Base-by-base conservation (phyloP, 2,113 vertebrate species). In the Piprites chloris region DNA sequence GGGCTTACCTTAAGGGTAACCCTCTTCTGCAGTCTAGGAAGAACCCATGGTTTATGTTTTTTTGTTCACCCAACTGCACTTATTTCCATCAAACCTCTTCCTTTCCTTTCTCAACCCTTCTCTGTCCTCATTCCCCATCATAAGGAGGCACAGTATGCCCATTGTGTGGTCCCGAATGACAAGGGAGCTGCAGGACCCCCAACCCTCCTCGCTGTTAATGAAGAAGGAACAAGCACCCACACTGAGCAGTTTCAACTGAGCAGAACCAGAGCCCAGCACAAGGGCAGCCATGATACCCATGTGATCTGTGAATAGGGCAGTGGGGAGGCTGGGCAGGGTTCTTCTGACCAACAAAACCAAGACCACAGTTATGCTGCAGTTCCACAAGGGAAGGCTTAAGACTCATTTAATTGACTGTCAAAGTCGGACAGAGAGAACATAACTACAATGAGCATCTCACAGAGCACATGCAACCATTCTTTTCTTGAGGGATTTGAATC, bases 401-500 rank as follows among this genome's bases (percentile, higher is more conserved):
- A 30, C 6, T 77, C 28, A 39, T 42, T 19, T 73, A 73, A 68
- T 91, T 42, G 73, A 53, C 68, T 4, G 0, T 66, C 53, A 68
- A 84, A 92, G 62, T 27, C 41, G 65, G 59, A 55, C 9, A 84
- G 8, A 62, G 39, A 90, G 41, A 83, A 58, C 15, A 12, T 13
- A 87, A 67, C 76, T 72, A 49, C 20, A 56, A 17, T 39, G 87
- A 68, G 44, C 1, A 0, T 58, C 69, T 72, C 69, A 50, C 0
- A 0, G 32, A 33, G 59, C n/a, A 47, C 1, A 1, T 20, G 35
- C n/a, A 35, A 68, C n/a, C 32, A 23, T 14, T 74, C 52, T 79
- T 88, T 68, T 72, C 76, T 61, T 78, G 32, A 78, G 68, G 41
- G 37, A 82, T 81, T 82, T 88, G 71, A 77, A 96, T 68, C 73